Base-by-base conservation (phyloP, 1,140 invertebrate species). In the Ctenoplectra terminalis region DNA sequence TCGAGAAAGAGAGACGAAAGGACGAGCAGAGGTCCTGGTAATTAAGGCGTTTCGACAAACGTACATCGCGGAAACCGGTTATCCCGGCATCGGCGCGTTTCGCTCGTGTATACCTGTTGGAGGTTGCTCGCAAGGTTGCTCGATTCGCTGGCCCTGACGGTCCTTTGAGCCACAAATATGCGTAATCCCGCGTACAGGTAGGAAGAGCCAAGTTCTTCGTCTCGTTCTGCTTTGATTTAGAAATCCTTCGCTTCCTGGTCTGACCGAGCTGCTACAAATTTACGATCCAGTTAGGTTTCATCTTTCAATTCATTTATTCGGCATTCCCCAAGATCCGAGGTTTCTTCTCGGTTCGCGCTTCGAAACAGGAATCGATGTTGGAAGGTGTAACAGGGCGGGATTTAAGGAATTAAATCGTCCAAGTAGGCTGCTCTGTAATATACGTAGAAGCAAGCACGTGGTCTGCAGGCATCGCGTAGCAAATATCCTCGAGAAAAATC, bases 31-130 rank as follows among this genome's bases (percentile, higher is more conserved):
- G 81, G 86, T 88, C 88, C 86, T 76, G 86, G 79, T 90, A 90
- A 90, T 90, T 90, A 90, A 90, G 87, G 89, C 83, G 90, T 90
- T 90, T 89, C 88, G 82, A 69, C 71, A 81, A 87, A 90, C 85
- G 78, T 80, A 82, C 54, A 83, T 37, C 61, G 82, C 67, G 56
- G 74, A 82, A 90, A 90, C 90, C 90, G 90, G 90, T 90, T 90
- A 83, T 84, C 63, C 64, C 56, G 67, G 76, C 46, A 70, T 58
- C 64, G 58, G 48, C n/a, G 74, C 71, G 64, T 67, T 67, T 66
- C 61, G 64, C 46, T 83, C 70, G 72, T 71, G 72, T 84, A 84
- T 81, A 87, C 77, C 85, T 86, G 77, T 66, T 50, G 72, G 77
- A 83, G 85, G 63, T 77, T 71, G 86, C 75, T 54, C 26, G 75